phyloP scores from a whole-genome alignment of 92 coral and sea anemone species.

The Meandrina meandrites region DNA sequence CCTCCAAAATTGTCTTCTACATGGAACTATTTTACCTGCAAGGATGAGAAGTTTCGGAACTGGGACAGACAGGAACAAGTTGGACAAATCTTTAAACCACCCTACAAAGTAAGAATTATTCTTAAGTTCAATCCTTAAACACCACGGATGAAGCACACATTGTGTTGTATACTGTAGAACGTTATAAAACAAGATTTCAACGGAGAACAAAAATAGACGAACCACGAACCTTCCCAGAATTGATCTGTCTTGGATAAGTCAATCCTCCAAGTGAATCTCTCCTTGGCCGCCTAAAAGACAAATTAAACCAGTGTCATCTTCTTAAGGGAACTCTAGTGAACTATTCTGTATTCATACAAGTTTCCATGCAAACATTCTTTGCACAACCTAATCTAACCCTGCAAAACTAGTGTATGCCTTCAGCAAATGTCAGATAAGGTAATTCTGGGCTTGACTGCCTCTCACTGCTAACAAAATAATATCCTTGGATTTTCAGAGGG shows the following conservation, averaged over 20 bases:
- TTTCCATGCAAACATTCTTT: not conserved
- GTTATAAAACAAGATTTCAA: too few species aligned
- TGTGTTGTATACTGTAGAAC: too few species aligned
- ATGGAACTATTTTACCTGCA: constrained; percentile 83
- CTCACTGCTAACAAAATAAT: not conserved
- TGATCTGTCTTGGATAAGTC: constrained; percentile 92
- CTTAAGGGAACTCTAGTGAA: not conserved
- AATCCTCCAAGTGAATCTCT: constrained; percentile 88
- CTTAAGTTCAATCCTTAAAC: not conserved
- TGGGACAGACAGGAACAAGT: constrained; percentile 78
- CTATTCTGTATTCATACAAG: not conserved
- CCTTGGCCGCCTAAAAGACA: constrained; percentile 28
- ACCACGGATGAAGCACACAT: too few species aligned
- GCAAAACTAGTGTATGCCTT: not conserved
- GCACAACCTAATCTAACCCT: not conserved
- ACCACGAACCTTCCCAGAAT: constrained; percentile 87
- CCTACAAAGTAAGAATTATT: constrained; percentile 46
- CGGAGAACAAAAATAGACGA: not conserved
- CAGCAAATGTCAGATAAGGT: not conserved
- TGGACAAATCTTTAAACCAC: constrained; percentile 93
- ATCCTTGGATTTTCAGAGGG: not conserved
- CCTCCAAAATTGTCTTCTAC: too few species aligned
- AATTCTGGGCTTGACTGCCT: not conserved
- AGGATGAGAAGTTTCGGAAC: constrained; percentile 90
- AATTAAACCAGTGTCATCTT: not conserved